Percentiles rank a stretch among this genome's conserved stretches.
Evolutionary conservation across 64 coral and sea anemone species (phyloP).

Genomic region (Hydrozoanthus tunicans): DNA sequence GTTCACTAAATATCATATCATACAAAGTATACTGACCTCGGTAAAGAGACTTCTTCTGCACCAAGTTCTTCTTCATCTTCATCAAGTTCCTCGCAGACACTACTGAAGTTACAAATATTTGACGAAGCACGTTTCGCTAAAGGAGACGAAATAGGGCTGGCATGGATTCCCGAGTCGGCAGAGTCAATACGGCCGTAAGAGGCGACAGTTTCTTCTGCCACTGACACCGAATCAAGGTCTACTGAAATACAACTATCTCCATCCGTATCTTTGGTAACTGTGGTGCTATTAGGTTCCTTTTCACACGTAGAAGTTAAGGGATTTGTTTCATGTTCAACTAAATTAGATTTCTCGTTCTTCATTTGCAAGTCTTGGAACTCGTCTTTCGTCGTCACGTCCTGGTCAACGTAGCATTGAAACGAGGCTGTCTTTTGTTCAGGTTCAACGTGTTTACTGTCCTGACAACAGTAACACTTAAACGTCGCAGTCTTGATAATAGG

Average conservation of each 20-base stretch:
- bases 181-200: constrained; percentile 81
- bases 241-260: constrained; percentile 64
- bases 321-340: neutral
- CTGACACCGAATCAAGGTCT: constrained; percentile 33
- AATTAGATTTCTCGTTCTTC: neutral
- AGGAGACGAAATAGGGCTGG: constrained; percentile 65
- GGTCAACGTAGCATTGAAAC: constrained; percentile 48
- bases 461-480: constrained; percentile 88
- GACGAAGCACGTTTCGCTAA: neutral
- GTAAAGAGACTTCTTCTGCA: constrained; percentile 77
- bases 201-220: constrained; percentile 63
- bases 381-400: neutral
- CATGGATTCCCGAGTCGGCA: constrained; percentile 75
- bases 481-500: constrained; percentile 42
- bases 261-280: constrained; percentile 25
- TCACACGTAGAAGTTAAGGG: neutral
- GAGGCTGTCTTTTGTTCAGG: constrained; percentile 18
- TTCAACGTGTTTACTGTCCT: neutral
- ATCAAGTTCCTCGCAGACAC: constrained; percentile 53
- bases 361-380: neutral
- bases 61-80: constrained; percentile 63
- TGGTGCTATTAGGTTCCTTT: neutral
- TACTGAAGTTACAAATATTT: constrained; percentile 17
- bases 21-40: constrained; percentile 7
- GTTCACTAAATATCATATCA: neutral